Conservation (phyloP, 2,113 vertebrate species). For the Seriola rivoliana region DNA sequence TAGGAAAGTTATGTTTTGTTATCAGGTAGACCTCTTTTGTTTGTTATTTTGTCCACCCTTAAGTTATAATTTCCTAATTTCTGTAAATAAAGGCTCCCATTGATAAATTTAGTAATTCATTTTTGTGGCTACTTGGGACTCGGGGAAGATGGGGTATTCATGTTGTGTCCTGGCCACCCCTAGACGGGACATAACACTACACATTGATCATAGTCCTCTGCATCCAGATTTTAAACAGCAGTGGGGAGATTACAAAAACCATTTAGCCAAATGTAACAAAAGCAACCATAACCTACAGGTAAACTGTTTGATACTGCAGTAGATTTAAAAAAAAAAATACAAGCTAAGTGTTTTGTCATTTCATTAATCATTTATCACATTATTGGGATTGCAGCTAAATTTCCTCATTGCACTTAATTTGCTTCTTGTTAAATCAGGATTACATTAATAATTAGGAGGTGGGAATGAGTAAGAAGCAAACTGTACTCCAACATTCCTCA, state of each 20-base stretch:
- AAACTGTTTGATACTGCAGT: background rate
- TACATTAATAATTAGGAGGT: background rate
- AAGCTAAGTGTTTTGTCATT: too few relatives aligned
- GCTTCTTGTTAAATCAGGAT: background rate
- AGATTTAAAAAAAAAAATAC: too few relatives aligned
- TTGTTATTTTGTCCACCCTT: too few relatives aligned
- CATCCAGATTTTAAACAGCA: background rate
- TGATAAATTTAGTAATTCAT: too few relatives aligned
- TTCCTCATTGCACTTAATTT: background rate
- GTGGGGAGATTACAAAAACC: background rate
- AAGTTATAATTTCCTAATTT: too few relatives aligned
- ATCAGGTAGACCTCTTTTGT: too few relatives aligned
- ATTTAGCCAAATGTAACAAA: background rate
- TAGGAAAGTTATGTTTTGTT: too few relatives aligned
- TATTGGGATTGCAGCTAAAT: background rate
- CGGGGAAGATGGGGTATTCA: too few relatives aligned
- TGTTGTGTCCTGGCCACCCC: too few relatives aligned
- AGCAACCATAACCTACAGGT: background rate
- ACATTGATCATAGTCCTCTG: background rate
- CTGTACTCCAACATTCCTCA: conserved; percentile 42
- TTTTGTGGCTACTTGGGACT: too few relatives aligned
- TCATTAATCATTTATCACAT: background rate
- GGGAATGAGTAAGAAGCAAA: conserved; percentile 32
- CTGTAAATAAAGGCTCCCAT: too few relatives aligned
- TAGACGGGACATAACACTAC: too few relatives aligned